Evolutionary conservation across 2,888 invertebrate species (phyloP).

Genomic region (Conomelus anceps): DNA sequence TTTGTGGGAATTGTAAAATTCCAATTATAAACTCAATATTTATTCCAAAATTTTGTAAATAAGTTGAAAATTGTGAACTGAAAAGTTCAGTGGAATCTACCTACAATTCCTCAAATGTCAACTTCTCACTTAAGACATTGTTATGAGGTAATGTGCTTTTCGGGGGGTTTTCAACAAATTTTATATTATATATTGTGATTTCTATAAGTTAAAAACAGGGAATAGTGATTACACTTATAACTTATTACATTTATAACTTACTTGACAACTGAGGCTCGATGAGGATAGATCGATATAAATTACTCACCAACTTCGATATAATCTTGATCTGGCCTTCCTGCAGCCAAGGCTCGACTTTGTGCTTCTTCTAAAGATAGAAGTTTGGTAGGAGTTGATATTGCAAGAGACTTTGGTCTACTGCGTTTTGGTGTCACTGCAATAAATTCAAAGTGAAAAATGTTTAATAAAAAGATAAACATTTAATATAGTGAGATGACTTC

Average conservation of each 20-base stretch:
- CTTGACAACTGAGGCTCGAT: background rate
- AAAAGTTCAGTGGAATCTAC: too few relatives aligned
- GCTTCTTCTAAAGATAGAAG: conserved; percentile 85
- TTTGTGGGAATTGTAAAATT: too few relatives aligned
- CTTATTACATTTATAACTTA: background rate
- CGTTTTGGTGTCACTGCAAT: conserved; percentile 34
- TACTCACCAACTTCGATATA: conserved; percentile 58
- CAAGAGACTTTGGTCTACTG: conserved; percentile 80
- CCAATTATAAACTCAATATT: too few relatives aligned
- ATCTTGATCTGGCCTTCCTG: conserved; percentile 52
- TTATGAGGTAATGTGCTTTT: too few relatives aligned
- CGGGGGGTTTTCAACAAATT: too few relatives aligned
- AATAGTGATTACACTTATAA: too few relatives aligned
- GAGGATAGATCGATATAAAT: background rate
- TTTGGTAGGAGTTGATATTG: conserved; percentile 84
- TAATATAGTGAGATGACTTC: background rate
- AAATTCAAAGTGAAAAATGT: background rate
- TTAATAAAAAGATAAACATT: background rate
- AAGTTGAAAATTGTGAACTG: too few relatives aligned
- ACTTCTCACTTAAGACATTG: too few relatives aligned
- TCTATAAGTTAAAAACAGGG: too few relatives aligned
- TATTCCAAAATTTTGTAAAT: too few relatives aligned
- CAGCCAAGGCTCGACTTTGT: conserved; percentile 57
- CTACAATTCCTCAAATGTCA: too few relatives aligned
- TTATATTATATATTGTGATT: too few relatives aligned